A percentile compares a stretch with the other conserved stretches of the same genome.
phyloP scores from a whole-genome alignment of 2,888 invertebrate species.

The Brachypalpus laphriformis region DNA sequence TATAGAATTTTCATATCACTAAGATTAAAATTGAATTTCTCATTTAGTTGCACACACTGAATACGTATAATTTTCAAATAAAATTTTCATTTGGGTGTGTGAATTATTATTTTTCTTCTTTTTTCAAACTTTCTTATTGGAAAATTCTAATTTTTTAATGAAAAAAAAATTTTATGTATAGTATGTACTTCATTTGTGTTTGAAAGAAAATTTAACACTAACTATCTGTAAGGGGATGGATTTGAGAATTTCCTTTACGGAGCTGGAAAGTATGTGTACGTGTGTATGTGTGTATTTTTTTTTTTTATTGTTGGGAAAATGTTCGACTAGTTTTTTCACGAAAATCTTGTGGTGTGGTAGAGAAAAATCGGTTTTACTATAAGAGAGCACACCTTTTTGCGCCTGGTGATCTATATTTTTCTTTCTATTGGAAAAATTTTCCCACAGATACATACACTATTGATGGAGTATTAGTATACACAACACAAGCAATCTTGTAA shows the following conservation, averaged over 20 bases:
- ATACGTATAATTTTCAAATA: neutral
- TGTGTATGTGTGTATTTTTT: conserved; percentile 3
- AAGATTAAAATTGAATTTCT: neutral
- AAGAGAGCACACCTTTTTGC: conserved; percentile 71
- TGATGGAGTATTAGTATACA: conserved; percentile 7
- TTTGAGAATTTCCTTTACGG: conserved; percentile 50
- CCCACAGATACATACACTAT: conserved; percentile 66
- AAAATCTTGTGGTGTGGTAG: conserved; percentile 43
- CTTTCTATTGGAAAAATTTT: conserved; percentile 42
- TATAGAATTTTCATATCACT: conserved; percentile 7
- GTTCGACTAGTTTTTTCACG: conserved; percentile 62
- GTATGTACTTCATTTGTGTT: conserved; percentile 47
- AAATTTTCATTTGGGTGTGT: conserved; percentile 4
- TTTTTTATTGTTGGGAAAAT: conserved; percentile 56
- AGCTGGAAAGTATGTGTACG: conserved; percentile 43
- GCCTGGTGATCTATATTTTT: conserved; percentile 69
- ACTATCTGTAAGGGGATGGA: conserved; percentile 54
- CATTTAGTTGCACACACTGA: conserved; percentile 8
- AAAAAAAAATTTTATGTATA: neutral
- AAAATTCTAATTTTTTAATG: conserved; percentile 10
- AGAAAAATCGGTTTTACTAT: conserved; percentile 64
- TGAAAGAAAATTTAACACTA: conserved; percentile 40
- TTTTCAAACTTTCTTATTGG: neutral
- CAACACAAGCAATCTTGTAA: conserved; percentile 35
- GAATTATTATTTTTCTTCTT: conserved; percentile 11